These are phyloP conservation scores for Poecilia picta DNA, from an alignment of 2,797 vertebrate species.

Conservation along the genomic window DNA sequence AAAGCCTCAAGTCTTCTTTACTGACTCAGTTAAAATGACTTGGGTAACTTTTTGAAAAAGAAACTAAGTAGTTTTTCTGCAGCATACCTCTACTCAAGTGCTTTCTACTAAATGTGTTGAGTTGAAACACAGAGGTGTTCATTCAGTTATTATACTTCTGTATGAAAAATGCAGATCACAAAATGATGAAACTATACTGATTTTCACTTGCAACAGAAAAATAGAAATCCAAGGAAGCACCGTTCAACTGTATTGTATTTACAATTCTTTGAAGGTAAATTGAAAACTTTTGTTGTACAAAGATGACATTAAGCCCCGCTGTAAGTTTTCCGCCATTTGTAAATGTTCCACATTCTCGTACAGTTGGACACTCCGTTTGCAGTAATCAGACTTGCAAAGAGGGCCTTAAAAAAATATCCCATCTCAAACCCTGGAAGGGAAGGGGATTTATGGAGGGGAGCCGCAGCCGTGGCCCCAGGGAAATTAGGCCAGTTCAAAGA, in stretches of 20 bases:
- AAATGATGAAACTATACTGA: conserved; percentile 1
- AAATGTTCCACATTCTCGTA: conserved; percentile 37
- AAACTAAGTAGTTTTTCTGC: neutral
- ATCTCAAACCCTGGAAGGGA: conserved; percentile 33
- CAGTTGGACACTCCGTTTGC: conserved; percentile 37
- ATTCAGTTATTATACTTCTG: too few species aligned
- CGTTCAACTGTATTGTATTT: conserved; percentile 9
- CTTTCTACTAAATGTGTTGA: too few species aligned
- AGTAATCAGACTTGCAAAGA: conserved; percentile 48
- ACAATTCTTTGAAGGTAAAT: conserved; percentile 26
- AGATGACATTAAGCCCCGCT: conserved; percentile 26
- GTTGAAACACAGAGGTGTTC: too few species aligned
- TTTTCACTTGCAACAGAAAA: neutral
- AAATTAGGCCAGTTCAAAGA: conserved; percentile 74
- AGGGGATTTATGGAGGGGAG: conserved; percentile 62
- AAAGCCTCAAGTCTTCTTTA: neutral
- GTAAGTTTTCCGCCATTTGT: conserved; percentile 32
- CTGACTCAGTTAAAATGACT: neutral
- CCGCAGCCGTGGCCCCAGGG: conserved; percentile 62
- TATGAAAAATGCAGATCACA: too few species aligned
- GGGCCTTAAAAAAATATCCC: conserved; percentile 35
- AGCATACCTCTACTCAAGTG: neutral
- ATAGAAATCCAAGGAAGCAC: neutral
- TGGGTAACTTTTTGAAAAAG: neutral
- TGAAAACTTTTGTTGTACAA: conserved; percentile 33